Base-by-base conservation (phyloP, 2,888 invertebrate species). In the Tortricodes alternella region DNA sequence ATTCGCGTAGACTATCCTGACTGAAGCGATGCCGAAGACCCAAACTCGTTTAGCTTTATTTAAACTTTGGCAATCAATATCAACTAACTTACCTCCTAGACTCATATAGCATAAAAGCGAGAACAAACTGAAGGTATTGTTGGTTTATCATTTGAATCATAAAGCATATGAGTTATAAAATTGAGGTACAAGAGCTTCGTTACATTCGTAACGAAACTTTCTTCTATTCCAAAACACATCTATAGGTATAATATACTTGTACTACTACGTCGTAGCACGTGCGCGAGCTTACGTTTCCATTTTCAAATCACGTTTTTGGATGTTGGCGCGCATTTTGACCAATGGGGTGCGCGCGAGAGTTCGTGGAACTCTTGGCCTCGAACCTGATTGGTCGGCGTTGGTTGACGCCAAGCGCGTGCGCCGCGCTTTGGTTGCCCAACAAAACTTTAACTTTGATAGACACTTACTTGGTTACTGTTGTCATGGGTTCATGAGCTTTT, bases 291-390 rank as follows among this genome's bases (percentile, higher is more conserved):
- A 69, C 65, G 64, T 69, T 73, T 72, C 72, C 67, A 73, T 74
- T 76, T 71, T 67, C 65, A 71, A 79, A 80, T 79, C 66, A 62
- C 16, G 38, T 38, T 23, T 78, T 83, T 78, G 68, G 59, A 66
- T 74, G 70, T 80, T 79, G 72, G 80, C 83, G 83, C 79, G 73
- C 67, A 75, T 80, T 80, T 73, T 62, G 59, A 68, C 81, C 83
- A 83, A 83, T 81, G 60, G 61, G 64, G 65, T 58, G 67, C 59
- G 60, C 61, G 71, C 65, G 70, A 66, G 77, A 75, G 87, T 87
- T 87, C 88, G 83, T 74, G 77, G 82, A 87, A 85, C 85, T 78
- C 65, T 80, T 80, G 76, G 78, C 84, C 78, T 85, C 81, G 75
- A 68, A 63, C 56, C 69, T 75, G 71, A 85, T 85, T 79, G 80